Base-by-base conservation (phyloP, 2,113 vertebrate species). In the Microcebus jonahi region DNA sequence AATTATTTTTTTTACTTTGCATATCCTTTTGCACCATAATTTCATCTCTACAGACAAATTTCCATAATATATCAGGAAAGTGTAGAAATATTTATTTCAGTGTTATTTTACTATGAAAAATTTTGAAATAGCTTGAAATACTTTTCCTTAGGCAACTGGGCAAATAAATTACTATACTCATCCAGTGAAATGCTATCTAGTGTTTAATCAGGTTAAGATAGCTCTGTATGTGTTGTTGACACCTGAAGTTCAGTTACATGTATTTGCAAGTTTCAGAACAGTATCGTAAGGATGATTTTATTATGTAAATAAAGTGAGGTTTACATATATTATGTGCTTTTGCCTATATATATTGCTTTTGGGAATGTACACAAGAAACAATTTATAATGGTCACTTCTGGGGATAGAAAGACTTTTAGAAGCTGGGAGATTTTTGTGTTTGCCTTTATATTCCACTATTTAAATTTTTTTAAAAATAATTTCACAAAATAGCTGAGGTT, bases 101-200 rank as follows among this genome's bases (percentile, higher is more conserved):
- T 77, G 20, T 88, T 42, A 6, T 88, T 94, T 88, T 95, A 67
- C 71, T 89, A 82, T 42, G 23, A 80, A 53, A 94, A 71, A 70
- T 50, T 34, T 90, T 31, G 23, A 84, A 96, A 76, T 57, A 85
- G 20, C 57, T 91, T 70, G 84, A 88, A 81, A 48, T 90, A 83
- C 6, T 17, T 90, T 90, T 76, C 31, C 68, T 0, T 59, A 73
- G 25, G 34, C 36, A 86, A 36, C 14, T 88, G 57, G 14, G 21
- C 80, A 88, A 76, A 61, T 42, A 57, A 94, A n/a, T 89, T 55
- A 42, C 5, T 88, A 8, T 31, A 12, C 45, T 75, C 8, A 86
- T 34, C 67, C 39, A 80, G 0, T 91, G 57, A 90, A 92, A 67
- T 57, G 2, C 14, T 77, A 48, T 12, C 31, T 86, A 18, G 21